Evolutionary conservation across 1,140 invertebrate genomes (phyloP).

Genomic region (Drosophila persimilis): DNA sequence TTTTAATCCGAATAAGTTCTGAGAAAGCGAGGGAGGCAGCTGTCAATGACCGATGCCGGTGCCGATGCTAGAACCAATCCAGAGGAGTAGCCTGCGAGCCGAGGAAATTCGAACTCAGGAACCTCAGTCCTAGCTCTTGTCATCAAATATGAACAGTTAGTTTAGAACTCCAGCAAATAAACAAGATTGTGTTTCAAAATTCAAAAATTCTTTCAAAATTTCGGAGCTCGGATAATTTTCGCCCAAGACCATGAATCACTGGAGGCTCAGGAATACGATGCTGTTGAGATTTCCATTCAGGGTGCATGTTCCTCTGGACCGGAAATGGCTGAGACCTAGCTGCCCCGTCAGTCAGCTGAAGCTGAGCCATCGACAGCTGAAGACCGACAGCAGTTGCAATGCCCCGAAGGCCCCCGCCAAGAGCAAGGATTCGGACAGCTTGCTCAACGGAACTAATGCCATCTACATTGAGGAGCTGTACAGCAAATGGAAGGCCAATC

Average conservation of each 20-base stretch:
- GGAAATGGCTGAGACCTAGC: not conserved
- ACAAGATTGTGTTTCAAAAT: too few species aligned
- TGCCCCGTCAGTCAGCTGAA: not conserved
- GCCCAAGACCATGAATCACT: conserved; percentile 12
- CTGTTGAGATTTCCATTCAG: not conserved
- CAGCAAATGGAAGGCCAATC: conserved; percentile 40
- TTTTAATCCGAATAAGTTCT: too few species aligned
- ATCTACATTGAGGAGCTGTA: conserved; percentile 51
- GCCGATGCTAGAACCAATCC: too few species aligned
- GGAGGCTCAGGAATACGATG: conserved; percentile 9
- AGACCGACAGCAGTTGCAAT: not conserved
- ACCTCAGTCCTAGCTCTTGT: too few species aligned
- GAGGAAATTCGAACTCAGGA: too few species aligned
- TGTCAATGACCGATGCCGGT: too few species aligned
- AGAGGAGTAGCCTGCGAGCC: too few species aligned
- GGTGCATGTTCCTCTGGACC: not conserved
- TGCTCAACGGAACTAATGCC: conserved; percentile 43
- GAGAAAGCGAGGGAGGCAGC: too few species aligned
- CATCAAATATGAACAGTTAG: too few species aligned
- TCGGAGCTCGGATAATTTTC: too few species aligned
- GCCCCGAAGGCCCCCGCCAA: not conserved
- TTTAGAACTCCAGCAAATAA: too few species aligned
- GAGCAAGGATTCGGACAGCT: conserved; percentile 22
- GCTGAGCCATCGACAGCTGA: not conserved
- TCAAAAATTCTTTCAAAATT: too few species aligned